Conservation (phyloP, 2,113 vertebrate genomes). For the Benitochromis conjunctus region DNA sequence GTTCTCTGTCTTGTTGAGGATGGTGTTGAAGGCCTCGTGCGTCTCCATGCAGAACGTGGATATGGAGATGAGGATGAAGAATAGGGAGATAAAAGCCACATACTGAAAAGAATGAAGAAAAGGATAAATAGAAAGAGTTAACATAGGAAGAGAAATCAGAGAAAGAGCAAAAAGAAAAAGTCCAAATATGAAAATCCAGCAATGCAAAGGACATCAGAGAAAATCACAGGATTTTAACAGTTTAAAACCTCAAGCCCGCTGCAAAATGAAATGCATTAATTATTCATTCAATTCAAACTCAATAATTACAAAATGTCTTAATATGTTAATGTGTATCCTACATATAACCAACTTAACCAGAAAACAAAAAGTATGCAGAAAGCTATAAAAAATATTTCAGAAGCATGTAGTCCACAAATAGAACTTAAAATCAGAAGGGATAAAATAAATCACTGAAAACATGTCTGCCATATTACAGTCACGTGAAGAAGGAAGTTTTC, state of each 20-base stretch:
- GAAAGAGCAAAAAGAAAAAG: background rate
- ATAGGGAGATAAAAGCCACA: constrained; percentile 83
- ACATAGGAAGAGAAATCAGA: background rate
- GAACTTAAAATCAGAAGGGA: background rate
- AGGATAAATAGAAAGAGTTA: background rate
- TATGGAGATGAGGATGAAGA: constrained; percentile 99
- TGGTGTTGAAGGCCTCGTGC: constrained; percentile 92
- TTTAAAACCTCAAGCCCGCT: background rate
- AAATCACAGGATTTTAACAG: background rate
- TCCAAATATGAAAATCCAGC: background rate
- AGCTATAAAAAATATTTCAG: background rate
- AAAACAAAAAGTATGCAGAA: background rate
- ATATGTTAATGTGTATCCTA: background rate
- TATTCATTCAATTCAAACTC: background rate
- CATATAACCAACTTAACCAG: background rate
- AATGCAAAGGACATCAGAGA: background rate
- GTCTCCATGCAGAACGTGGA: constrained; percentile 99
- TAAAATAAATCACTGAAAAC: background rate
- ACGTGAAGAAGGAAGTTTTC: background rate
- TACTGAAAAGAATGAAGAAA: constrained; percentile 74
- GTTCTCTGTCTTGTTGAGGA: constrained; percentile 87
- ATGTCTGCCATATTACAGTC: background rate
- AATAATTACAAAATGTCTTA: background rate
- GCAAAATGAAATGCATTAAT: background rate
- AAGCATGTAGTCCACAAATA: background rate